Evolutionary conservation across 2,113 vertebrate species (phyloP).

Genomic region (Anseranas semipalmata): DNA sequence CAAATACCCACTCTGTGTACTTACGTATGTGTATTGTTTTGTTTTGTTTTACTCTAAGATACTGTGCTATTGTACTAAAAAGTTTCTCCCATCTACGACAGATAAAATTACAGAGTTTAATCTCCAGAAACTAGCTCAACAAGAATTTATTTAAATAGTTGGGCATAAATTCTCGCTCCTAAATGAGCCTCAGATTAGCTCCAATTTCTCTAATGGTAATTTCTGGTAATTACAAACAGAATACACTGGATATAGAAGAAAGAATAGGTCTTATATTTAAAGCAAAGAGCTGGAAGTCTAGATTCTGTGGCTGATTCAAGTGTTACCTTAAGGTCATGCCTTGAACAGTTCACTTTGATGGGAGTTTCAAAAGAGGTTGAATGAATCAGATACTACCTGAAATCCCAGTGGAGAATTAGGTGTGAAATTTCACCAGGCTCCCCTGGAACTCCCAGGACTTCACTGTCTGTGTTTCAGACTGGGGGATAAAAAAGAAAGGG

Average conservation of each 20-base stretch:
- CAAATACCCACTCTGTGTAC: background rate
- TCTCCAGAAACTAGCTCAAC: conserved; percentile 74
- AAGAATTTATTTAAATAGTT: conserved; percentile 63
- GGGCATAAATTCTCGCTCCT: conserved; percentile 54
- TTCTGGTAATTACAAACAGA: conserved; percentile 57
- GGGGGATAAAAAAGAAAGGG: background rate
- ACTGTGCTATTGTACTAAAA: conserved; percentile 36
- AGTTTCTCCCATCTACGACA: conserved; percentile 63
- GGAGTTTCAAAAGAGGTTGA: conserved; percentile 39
- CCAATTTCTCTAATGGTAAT: conserved; percentile 59
- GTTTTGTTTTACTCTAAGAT: conserved; percentile 30
- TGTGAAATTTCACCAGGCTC: background rate
- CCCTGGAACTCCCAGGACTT: background rate
- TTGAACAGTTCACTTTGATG: conserved; percentile 55
- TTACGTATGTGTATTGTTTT: background rate
- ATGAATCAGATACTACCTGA: conserved; percentile 3
- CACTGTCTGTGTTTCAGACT: background rate
- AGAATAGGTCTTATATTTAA: conserved; percentile 34
- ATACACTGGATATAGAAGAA: conserved; percentile 52
- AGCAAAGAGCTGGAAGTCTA: conserved; percentile 30
- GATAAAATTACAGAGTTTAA: conserved; percentile 72
- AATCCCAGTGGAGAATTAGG: background rate
- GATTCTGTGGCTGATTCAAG: conserved; percentile 37
- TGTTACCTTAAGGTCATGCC: conserved; percentile 50
- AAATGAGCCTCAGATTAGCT: conserved; percentile 47